These are phyloP conservation scores for roundworm (Caenorhabditis elegans) DNA, from an alignment of 1,140 invertebrate genomes.

Conservation along the genomic window WBcel235 BX284602.5:8724501-8725000, in stretches of 20 bases:
- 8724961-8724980: constrained; percentile 9
- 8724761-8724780: constrained; percentile 7
- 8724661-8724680: background rate
- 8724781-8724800: background rate
- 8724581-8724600: background rate
- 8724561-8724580: constrained; percentile 1
- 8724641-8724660: background rate
- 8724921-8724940: background rate
- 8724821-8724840: background rate
- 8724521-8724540: background rate
- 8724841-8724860: background rate
- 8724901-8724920: background rate
- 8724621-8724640: background rate
- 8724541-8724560: background rate
- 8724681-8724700: background rate
- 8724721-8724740: no score
- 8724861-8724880: background rate
- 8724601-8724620: background rate
- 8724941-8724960: background rate
- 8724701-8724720: background rate
- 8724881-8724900: background rate
- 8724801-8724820: background rate
- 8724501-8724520: background rate
- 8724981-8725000: background rate
- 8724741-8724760: background rate